Percentiles rank a stretch among this genome's conserved stretches.
Conservation (phyloP, 30 jellyfish, hydroid and myxozoan genomes). For the Hydractinia symbiolongicarpus region DNA sequence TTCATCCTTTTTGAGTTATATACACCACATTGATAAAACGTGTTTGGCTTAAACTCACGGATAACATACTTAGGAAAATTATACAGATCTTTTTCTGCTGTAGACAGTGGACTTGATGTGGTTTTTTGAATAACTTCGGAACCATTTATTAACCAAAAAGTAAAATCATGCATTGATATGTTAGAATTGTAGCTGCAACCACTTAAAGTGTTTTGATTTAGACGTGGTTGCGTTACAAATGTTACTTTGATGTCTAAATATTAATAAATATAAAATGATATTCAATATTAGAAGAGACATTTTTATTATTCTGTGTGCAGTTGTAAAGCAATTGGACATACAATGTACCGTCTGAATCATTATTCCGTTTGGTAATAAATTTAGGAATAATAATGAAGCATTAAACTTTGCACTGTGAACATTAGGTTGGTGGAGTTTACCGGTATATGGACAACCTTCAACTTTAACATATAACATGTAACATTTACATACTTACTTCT, state of each 20-base stretch:
- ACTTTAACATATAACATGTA: too few relatives aligned
- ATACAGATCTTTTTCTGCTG: not conserved
- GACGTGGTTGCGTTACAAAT: not conserved
- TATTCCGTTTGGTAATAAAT: too few relatives aligned
- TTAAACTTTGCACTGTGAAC: too few relatives aligned
- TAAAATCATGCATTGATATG: not conserved
- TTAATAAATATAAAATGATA: too few relatives aligned
- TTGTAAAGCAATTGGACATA: too few relatives aligned
- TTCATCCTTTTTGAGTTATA: not conserved
- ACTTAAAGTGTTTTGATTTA: not conserved
- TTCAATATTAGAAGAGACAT: too few relatives aligned
- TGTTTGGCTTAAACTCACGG: not conserved
- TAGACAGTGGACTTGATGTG: not conserved
- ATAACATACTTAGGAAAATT: not conserved
- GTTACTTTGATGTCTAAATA: not conserved
- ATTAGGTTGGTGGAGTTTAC: too few relatives aligned
- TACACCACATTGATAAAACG: constrained; percentile 12
- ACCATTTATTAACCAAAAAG: constrained; percentile 5
- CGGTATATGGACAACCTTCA: too few relatives aligned
- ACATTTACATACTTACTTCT: not conserved
- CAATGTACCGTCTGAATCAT: too few relatives aligned
- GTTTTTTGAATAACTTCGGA: not conserved
- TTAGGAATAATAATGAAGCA: too few relatives aligned
- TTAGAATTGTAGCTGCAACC: constrained; percentile 2
- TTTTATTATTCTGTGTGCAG: too few relatives aligned